Conservation (phyloP, 2,888 invertebrate species). For the Lycaena phlaeas region DNA sequence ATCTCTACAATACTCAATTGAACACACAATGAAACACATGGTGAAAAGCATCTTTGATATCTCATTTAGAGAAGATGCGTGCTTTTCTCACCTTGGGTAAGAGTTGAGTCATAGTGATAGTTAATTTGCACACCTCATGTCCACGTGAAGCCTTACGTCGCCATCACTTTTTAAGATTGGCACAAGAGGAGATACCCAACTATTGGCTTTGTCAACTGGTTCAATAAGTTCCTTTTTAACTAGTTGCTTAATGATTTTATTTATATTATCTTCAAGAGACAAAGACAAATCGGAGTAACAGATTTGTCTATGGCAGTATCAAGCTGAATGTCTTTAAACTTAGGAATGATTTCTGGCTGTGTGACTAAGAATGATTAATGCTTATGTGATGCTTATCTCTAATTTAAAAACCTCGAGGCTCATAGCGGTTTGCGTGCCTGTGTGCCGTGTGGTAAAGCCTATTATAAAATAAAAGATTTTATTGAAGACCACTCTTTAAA, state of each 20-base stretch:
- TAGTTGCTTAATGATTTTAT: slow-evolving; percentile 16
- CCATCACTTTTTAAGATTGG: slow-evolving; percentile 21
- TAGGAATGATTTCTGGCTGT: slow-evolving; percentile 16
- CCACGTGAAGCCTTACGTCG: too few species aligned
- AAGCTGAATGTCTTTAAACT: slow-evolving; percentile 14
- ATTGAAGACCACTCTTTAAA: too few species aligned
- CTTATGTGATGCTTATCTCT: slow-evolving; percentile 16
- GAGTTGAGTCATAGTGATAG: too few species aligned
- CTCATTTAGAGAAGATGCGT: too few species aligned
- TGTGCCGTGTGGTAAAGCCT: too few species aligned
- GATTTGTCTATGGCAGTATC: slow-evolving; percentile 13
- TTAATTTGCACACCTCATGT: too few species aligned
- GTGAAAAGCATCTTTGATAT: too few species aligned
- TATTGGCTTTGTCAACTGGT: slow-evolving; percentile 14
- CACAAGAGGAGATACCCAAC: slow-evolving; percentile 21
- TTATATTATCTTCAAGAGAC: slow-evolving; percentile 15
- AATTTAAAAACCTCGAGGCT: slow-evolving; percentile 18
- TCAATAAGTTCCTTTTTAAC: slow-evolving; percentile 20
- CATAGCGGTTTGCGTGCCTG: slow-evolving; percentile 19
- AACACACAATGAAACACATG: too few species aligned
- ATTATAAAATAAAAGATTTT: too few species aligned
- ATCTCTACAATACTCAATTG: too few species aligned
- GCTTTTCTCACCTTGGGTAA: too few species aligned
- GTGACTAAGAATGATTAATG: neutral
- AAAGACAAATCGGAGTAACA: slow-evolving; percentile 14